These are phyloP conservation scores for Zaprionus gabonicus DNA, from an alignment of 1,140 invertebrate genomes.

Conservation along the genomic window DNA sequence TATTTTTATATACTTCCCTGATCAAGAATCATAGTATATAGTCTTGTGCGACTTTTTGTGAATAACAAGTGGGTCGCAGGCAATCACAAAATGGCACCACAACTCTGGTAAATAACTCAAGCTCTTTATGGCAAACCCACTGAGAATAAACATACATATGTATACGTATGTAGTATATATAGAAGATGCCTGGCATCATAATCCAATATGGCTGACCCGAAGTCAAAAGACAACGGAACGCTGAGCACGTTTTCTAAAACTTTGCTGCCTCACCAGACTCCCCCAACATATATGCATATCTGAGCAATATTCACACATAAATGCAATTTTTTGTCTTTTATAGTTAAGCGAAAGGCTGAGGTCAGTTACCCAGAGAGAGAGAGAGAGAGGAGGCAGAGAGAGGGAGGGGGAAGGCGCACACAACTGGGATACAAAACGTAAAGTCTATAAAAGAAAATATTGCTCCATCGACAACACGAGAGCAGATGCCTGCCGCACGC, in stretches of 20 bases:
- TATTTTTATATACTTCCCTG: neutral
- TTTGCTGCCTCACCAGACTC: neutral
- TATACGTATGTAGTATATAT: neutral
- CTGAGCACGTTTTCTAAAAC: constrained; percentile 34
- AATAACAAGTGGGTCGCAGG: constrained; percentile 4
- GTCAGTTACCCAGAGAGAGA: constrained; percentile 16
- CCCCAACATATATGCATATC: neutral
- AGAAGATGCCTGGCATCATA: constrained; percentile 22
- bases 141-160: constrained; percentile 4
- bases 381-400: neutral
- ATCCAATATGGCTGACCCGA: constrained; percentile 28
- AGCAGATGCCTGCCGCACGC: constrained; percentile 20
- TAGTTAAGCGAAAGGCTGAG: constrained; percentile 57
- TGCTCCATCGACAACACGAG: constrained; percentile 45
- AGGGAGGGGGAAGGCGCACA: neutral
- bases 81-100: constrained; percentile 30
- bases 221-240: constrained; percentile 19
- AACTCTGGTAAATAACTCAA: constrained; percentile 16
- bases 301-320: constrained; percentile 27
- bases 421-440: constrained; percentile 50
- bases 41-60: neutral
- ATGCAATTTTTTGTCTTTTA: constrained; percentile 43
- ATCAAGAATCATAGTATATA: neutral
- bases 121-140: constrained; percentile 19
- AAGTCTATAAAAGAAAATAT: constrained; percentile 74